Base-by-base conservation (phyloP, 2,113 vertebrate species). In the Tragelaphus buxtoni region DNA sequence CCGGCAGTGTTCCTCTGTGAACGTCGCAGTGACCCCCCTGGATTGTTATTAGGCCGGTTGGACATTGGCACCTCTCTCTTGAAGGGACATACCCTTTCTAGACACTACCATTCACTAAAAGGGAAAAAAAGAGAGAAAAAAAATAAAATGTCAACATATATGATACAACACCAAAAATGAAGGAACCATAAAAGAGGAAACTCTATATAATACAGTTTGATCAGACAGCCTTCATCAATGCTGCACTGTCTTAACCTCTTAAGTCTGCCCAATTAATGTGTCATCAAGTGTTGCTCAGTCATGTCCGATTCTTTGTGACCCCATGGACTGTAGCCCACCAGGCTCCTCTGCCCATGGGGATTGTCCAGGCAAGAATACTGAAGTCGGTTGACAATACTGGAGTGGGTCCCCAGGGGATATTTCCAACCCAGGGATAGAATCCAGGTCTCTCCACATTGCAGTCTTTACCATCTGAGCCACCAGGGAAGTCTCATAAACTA, bases 31-130 rank as follows among this genome's bases (percentile, higher is more conserved):
- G 99, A 99, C 99, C 99, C 99, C 99, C 99, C 99, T 99, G 99
- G 99, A 99, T 99, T 99, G 99, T 99, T 99, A 99, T 99, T 99
- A 99, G 99, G 99, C 99, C 99, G 99, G 99, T 99, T 99, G 99
- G 99, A 99, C 99, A 99, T 99, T 99, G 99, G 99, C 99, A 99
- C 99, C 99, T 99, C 99, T 99, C 99, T 99, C 99, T 99, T 99
- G 99, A 99, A 99, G 99, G 99, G 99, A 99, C 99, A 99, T 99
- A 99, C 99, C 99, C 99, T 99, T 99, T 99, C 99, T 99, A 99
- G 99, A 99, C 99, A 99, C 99, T 99, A 99, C 99, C 99, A 99
- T 99, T 99, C 99, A 99, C 99, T 99, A 98, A 45, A 98, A 99
- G 74, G 91, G 49, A 7, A 14, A 81, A 97, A 63, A 97, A n/a